Conservation (phyloP, 2,113 vertebrate species). For the Cinclus mexicanus region DNA sequence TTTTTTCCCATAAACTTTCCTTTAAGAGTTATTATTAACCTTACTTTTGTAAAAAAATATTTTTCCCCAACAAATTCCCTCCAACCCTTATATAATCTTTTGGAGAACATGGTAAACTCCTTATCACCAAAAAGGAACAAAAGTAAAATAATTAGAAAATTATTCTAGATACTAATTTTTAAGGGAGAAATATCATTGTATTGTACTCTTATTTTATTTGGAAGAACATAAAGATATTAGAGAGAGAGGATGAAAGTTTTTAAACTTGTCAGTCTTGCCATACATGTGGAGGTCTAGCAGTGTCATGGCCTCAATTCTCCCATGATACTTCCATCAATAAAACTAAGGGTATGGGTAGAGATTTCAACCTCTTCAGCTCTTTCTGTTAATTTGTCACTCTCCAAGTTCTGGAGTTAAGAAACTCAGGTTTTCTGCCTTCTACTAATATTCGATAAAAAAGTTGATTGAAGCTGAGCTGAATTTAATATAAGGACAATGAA, state of each 20-base stretch:
- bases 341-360: not conserved
- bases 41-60: not conserved
- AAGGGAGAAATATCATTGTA: not conserved
- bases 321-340: not conserved
- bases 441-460: constrained; percentile 10
- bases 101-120: not conserved
- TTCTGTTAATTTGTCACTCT: not conserved
- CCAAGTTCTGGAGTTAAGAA: not conserved
- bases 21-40: not conserved
- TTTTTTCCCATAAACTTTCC: not conserved
- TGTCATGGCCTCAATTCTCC: not conserved
- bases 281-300: not conserved
- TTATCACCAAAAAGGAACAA: not conserved
- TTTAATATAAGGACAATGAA: constrained; percentile 8
- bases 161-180: not conserved
- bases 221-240: not conserved
- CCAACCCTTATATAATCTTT: not conserved
- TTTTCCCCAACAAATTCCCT: not conserved
- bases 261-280: not conserved
- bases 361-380: not conserved
- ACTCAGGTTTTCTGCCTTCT: not conserved
- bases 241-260: not conserved
- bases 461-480: not conserved
- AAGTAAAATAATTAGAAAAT: not conserved
- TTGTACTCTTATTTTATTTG: not conserved